A percentile compares a stretch with the other conserved stretches of the same genome.
Evolutionary conservation across 2,797 vertebrate genomes (phyloP).

Genomic region (Tenualosa ilisha): DNA sequence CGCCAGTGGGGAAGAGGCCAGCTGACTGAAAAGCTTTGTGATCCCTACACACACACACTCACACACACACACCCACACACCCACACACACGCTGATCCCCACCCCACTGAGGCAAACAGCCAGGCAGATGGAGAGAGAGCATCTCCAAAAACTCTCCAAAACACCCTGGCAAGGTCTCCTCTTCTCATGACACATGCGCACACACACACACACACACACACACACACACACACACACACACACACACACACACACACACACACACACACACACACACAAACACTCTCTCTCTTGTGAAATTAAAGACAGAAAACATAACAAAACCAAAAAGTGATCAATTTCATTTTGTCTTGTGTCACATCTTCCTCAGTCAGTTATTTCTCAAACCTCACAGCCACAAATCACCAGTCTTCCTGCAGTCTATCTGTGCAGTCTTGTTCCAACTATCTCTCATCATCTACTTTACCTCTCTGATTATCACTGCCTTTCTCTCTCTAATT

Average conservation of each 20-base stretch:
- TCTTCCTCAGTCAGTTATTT: not conserved
- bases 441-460: not conserved
- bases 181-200: not conserved
- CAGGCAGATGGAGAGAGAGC: constrained; percentile 2
- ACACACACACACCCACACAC: constrained; percentile 19
- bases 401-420: not conserved
- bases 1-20: not conserved
- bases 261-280: constrained; percentile 7
- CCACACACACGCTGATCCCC: constrained; percentile 2
- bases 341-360: not conserved
- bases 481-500: not conserved
- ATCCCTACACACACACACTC: constrained; percentile 7
- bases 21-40: not conserved
- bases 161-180: not conserved
- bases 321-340: not conserved
- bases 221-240: not conserved
- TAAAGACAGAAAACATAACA: not conserved
- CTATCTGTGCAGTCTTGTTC: not conserved
- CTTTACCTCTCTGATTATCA: no score
- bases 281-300: not conserved
- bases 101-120: constrained; percentile 4
- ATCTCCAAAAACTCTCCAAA: constrained; percentile 1
- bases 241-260: no score
- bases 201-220: not conserved
- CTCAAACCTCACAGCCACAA: not conserved